These are phyloP conservation scores for Drosophila paranaensis DNA, from an alignment of 2,888 invertebrate genomes.

Conservation along the genomic window DNA sequence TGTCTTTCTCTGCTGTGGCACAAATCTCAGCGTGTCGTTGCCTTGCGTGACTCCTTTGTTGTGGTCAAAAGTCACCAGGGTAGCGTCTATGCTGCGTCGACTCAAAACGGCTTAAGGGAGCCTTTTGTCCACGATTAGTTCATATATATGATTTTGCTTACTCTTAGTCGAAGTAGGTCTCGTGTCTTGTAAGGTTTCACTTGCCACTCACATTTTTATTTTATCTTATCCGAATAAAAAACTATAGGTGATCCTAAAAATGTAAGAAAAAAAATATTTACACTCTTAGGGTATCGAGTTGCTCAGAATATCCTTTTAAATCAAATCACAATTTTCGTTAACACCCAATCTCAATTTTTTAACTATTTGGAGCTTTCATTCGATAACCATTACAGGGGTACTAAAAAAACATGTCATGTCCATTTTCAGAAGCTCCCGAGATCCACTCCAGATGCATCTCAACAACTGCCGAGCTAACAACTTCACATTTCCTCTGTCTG, in stretches of 20 bases:
- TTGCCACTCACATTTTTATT: conserved; percentile 18
- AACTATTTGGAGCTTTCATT: neutral
- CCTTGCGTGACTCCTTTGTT: conserved; percentile 72
- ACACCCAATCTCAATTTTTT: neutral
- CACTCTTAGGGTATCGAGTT: neutral
- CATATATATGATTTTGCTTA: neutral
- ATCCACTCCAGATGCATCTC: conserved; percentile 54
- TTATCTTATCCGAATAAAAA: neutral
- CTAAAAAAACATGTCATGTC: conserved; percentile 41
- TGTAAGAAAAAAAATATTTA: neutral
- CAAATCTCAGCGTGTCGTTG: conserved; percentile 40
- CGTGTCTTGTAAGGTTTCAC: conserved; percentile 31
- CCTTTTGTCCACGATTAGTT: conserved; percentile 9
- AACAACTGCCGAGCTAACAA: conserved; percentile 72
- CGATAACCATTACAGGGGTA: conserved; percentile 8
- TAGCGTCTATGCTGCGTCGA: conserved; percentile 59
- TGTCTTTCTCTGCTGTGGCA: conserved; percentile 20
- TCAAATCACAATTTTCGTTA: neutral
- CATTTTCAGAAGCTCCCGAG: conserved; percentile 38
- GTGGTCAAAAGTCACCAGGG: conserved; percentile 70
- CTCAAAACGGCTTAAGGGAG: conserved; percentile 43
- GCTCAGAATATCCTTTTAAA: neutral
- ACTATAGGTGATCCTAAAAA: conserved; percentile 13
- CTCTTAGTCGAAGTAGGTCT: conserved; percentile 28
- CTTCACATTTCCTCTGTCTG: conserved; percentile 75